Conservation (phyloP, 1,140 invertebrate genomes). For the Coptotermes formosanus region DNA sequence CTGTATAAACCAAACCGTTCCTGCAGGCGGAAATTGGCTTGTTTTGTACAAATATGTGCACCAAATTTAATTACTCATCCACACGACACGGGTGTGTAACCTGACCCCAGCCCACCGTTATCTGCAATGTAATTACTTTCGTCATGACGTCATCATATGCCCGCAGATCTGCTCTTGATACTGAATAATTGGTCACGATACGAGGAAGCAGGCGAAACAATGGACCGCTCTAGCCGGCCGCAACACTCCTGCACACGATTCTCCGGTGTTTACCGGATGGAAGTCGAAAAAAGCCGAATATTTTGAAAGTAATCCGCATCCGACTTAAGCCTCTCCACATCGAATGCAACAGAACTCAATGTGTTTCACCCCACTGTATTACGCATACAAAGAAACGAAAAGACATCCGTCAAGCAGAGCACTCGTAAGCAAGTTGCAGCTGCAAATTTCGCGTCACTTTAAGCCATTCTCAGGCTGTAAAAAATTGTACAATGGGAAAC, state of each 20-base stretch:
- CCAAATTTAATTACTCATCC: neutral
- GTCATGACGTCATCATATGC: slow-evolving; percentile 10
- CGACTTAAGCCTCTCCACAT: neutral
- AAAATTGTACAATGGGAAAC: too few relatives aligned
- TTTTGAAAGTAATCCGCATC: neutral
- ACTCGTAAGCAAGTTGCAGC: too few relatives aligned
- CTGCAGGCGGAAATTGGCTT: too few relatives aligned
- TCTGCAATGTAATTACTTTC: neutral
- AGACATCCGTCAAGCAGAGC: too few relatives aligned
- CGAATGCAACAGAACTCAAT: too few relatives aligned
- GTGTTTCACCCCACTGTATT: too few relatives aligned
- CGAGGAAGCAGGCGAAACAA: neutral
- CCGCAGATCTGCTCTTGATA: slow-evolving; percentile 3
- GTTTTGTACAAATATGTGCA: neutral
- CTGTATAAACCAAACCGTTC: too few relatives aligned
- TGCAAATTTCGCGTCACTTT: too few relatives aligned
- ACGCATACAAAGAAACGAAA: too few relatives aligned
- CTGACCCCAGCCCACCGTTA: neutral
- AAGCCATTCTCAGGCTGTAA: too few relatives aligned
- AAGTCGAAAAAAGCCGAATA: neutral
- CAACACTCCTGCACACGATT: neutral
- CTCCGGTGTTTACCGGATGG: neutral
- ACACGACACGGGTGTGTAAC: neutral
- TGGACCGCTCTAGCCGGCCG: neutral
- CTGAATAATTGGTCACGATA: slow-evolving; percentile 2